Conservation (phyloP, 2,888 invertebrate species). For the Apoderus coryli region DNA sequence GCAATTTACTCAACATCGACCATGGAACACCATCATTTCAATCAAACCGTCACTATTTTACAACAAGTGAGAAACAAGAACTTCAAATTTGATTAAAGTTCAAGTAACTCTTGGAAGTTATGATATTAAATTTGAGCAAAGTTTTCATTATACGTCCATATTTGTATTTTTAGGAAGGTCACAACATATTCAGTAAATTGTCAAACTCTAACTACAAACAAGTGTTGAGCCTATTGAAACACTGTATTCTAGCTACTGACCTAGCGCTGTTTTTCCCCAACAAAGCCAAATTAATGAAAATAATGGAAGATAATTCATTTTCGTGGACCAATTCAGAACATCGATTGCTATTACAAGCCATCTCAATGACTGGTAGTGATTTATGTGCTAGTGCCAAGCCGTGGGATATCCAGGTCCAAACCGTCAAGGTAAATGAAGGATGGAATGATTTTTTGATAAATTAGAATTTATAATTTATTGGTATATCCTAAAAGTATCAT, state of each 20-base stretch:
- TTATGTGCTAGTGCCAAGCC: slow-evolving; percentile 74
- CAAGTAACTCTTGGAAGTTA: no score
- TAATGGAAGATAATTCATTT: slow-evolving; percentile 41
- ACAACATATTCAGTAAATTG: slow-evolving; percentile 68
- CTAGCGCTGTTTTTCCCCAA: slow-evolving; percentile 70
- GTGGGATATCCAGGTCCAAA: slow-evolving; percentile 67
- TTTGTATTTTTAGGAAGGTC: slow-evolving; percentile 52
- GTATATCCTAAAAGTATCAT: no score
- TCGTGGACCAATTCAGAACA: slow-evolving; percentile 52
- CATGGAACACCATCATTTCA: slow-evolving; percentile 80
- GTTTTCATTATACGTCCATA: slow-evolving; percentile 9
- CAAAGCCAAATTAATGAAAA: slow-evolving; percentile 42
- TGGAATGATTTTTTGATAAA: no score
- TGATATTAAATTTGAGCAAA: no score
- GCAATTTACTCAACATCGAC: slow-evolving; percentile 76
- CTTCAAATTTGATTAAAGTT: no score
- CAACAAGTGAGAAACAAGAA: slow-evolving; percentile 44
- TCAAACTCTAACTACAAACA: slow-evolving; percentile 60
- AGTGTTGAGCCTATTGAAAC: slow-evolving; percentile 58
- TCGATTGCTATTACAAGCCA: slow-evolving; percentile 54
- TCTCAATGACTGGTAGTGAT: slow-evolving; percentile 74
- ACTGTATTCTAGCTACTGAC: slow-evolving; percentile 76
- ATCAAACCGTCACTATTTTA: slow-evolving; percentile 72
- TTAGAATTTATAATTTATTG: no score
- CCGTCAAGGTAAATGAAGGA: slow-evolving; percentile 38